These are phyloP conservation scores for Oxystoma pomonae DNA, from an alignment of 2,888 invertebrate genomes.

Conservation along the genomic window DNA sequence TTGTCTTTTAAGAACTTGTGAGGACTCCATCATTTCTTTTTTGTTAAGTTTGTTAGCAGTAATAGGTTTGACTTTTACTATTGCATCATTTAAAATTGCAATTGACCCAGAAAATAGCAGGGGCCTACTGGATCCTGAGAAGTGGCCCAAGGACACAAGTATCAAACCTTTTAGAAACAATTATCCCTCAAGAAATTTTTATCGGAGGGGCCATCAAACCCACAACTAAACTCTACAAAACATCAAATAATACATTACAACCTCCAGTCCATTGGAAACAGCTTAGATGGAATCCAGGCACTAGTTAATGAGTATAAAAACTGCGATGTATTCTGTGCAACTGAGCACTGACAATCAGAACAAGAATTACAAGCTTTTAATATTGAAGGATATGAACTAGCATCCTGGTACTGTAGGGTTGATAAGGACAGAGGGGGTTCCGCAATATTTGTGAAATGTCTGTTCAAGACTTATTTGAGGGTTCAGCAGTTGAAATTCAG, in stretches of 20 bases:
- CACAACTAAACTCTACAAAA: background rate
- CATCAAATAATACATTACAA: background rate
- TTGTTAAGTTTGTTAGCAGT: too few relatives aligned
- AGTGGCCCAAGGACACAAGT: background rate
- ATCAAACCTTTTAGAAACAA: background rate
- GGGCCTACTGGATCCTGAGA: background rate
- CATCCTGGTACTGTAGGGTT: background rate
- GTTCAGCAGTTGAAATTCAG: too few relatives aligned
- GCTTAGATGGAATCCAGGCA: background rate
- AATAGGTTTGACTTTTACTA: too few relatives aligned
- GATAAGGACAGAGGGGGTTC: background rate
- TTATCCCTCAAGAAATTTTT: background rate
- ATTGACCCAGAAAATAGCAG: background rate
- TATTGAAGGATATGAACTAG: too few relatives aligned
- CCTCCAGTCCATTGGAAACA: background rate
- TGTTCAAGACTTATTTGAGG: background rate
- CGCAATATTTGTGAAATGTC: background rate
- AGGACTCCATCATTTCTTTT: too few relatives aligned
- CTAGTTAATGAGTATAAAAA: background rate
- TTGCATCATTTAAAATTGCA: background rate
- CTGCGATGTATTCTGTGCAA: background rate
- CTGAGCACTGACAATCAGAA: background rate
- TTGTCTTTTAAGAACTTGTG: too few relatives aligned
- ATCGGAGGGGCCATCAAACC: background rate
- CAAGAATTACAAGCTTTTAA: too few relatives aligned